Evolutionary conservation across 2,797 vertebrate genomes (phyloP), one percentile per base, ranked within the genome.

Genomic region (Varecia variegata): DNA sequence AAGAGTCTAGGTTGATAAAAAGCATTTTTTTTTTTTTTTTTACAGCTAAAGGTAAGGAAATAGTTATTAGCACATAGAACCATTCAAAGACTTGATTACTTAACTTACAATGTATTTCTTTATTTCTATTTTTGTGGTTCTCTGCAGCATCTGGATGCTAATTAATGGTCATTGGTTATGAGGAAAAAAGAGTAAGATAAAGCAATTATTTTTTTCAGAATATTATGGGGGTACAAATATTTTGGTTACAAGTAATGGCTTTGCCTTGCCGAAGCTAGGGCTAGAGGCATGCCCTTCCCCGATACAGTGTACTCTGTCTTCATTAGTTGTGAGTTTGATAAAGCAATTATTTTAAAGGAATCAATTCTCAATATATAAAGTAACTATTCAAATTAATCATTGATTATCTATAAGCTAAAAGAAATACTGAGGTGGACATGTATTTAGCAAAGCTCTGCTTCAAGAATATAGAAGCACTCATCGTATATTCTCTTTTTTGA

Each of bases 31-130:
- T 18, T 93, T 94, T 96, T 93, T 94, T 52, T 52, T 95, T 93
- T 82, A 83, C 81, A 0, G 27, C 74, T 77, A 80, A 89, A 77
- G 45, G 60, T 95, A 94, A 92, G 93, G 43, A 74, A 18, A 20
- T 43, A 87, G 71, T 3, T 7, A 45, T 92, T 85, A 93, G 65
- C 71, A 73, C 60, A 35, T 60, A 96, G 52, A 60, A 52, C 76
- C 90, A 80, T 97, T 98, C 94, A 98, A 97, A 98, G 95, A 93
- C 83, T 70, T 83, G 67, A 0, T 97, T 79, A 38, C 82, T 82
- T 92, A 89, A 92, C 89, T 96, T 92, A 95, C 71, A 77, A 94
- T 96, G 68, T 84, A 96, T 97, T 97, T 97, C 79, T 98, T 98
- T 97, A 97, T 98, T 98, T 95, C 87, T 97, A 47, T 92, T 92